Base-by-base conservation (phyloP, 2,113 vertebrate species). In the Columba livia region DNA sequence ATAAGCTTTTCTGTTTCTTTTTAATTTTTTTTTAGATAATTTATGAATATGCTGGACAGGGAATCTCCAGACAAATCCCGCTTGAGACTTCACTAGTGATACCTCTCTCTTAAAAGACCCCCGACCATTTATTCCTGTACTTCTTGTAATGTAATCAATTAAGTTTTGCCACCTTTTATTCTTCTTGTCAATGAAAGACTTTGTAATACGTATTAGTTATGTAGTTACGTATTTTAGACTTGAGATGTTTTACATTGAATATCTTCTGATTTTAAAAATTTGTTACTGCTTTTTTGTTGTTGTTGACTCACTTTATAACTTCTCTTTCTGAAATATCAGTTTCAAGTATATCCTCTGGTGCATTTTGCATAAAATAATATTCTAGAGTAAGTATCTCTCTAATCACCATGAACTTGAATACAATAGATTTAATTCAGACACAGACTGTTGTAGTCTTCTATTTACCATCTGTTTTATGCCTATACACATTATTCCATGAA, bases 231-330 rank as follows among this genome's bases (percentile, higher is more conserved):
- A 54, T 71, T 86, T 74, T 85, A 82, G n/a, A n/a, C 10, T 70
- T 64, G 25, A 74, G 31, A 23, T 72, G 5, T 34, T 73, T 83
- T 75, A 54, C 1, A 1, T 14, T 42, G 25, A 44, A 24, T 70
- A 57, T 53, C 0, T 77, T 38, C 14, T 65, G 3, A 51, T 71
- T 57, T 26, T 1, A 56, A 44, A 44, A 44, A 48, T 2, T 6
- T 29, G 1, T 32, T 78, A 8, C 16, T 13, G 2, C 1, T 48
- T 16, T 58, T 25, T 80, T 71, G 44, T 47, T 47, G 44, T 83
- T 56, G 4, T 72, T 87, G 29, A 50, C 53, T 81, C 5, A 19
- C 60, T 78, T 77, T 32, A 32, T 38, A 74, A 8, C 36, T 91
- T 80, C 42, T 44, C 42, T 84, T 87, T 86, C 61, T 78, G 47